Percentiles rank a stretch among this genome's conserved stretches.
These are phyloP conservation scores for Ancistrus triradiatus DNA, from an alignment of 2,113 vertebrate species.

Conservation along the genomic window DNA sequence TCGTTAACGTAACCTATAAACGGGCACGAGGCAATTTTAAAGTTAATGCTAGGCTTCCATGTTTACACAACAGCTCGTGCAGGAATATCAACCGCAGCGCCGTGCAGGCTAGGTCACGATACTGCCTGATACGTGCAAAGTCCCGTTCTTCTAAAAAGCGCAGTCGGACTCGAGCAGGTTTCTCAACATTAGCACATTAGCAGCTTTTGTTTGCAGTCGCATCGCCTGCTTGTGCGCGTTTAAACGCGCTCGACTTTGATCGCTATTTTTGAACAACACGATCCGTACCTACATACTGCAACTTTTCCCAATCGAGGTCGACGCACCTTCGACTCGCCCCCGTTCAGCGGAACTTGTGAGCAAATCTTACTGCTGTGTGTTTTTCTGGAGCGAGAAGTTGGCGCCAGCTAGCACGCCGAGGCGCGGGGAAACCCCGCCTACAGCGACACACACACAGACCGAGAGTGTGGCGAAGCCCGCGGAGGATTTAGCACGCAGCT, in stretches of 20 bases:
- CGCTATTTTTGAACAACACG: slow-evolving; percentile 1
- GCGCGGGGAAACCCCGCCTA: slow-evolving; percentile 35
- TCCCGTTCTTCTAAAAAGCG: slow-evolving; percentile 12
- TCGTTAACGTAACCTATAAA: slow-evolving; percentile 12
- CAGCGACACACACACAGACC: too few species aligned
- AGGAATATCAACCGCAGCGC: background rate
- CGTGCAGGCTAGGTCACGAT: background rate
- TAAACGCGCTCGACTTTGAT: slow-evolving; percentile 12
- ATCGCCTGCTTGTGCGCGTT: slow-evolving; percentile 2
- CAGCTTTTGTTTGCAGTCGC: slow-evolving; percentile 43
- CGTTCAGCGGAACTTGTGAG: slow-evolving; percentile 29
- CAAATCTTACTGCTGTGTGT: background rate
- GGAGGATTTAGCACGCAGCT: background rate
- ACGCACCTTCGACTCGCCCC: background rate
- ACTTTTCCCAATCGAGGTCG: slow-evolving; percentile 64
- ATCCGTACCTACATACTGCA: slow-evolving; percentile 63
- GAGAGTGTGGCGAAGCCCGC: background rate
- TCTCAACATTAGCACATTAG: slow-evolving; percentile 42
- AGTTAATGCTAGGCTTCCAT: too few species aligned
- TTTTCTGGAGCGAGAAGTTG: slow-evolving; percentile 37
- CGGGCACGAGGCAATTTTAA: slow-evolving; percentile 11
- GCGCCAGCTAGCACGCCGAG: slow-evolving; percentile 42
- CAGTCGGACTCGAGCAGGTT: slow-evolving; percentile 34
- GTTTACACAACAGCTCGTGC: background rate
- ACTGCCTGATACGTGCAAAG: background rate